phyloP scores from a whole-genome alignment of 1,140 invertebrate species.

The Papilio xuthus region DNA sequence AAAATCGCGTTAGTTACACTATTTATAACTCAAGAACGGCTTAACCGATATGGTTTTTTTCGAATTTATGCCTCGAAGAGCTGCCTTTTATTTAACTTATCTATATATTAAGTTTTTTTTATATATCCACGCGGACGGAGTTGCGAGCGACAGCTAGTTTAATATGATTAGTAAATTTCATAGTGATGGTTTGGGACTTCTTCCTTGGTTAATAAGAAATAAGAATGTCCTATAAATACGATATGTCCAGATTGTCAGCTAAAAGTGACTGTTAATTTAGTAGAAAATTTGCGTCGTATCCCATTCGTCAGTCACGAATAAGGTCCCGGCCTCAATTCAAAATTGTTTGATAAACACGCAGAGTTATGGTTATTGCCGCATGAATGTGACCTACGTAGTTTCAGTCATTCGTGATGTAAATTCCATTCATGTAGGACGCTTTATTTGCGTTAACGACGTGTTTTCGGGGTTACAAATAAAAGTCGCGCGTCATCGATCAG shows the following conservation, averaged over 20 bases:
- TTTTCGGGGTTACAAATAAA: conserved; percentile 31
- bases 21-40: too few relatives aligned
- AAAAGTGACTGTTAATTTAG: not conserved
- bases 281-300: not conserved
- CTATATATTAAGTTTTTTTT: too few relatives aligned
- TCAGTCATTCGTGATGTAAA: conserved; percentile 35
- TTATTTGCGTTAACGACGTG: conserved; percentile 25
- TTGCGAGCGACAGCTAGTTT: too few relatives aligned
- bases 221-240: too few relatives aligned
- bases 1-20: too few relatives aligned
- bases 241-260: not conserved
- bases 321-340: conserved; percentile 23
- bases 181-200: too few relatives aligned
- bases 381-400: conserved; percentile 33
- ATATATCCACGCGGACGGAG: too few relatives aligned
- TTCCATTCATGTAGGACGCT: conserved; percentile 36
- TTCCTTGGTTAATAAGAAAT: too few relatives aligned
- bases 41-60: too few relatives aligned
- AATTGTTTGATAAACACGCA: conserved; percentile 34
- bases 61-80: too few relatives aligned
- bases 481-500: conserved; percentile 28
- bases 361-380: conserved; percentile 33
- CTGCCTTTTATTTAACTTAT: too few relatives aligned
- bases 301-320: conserved; percentile 14
- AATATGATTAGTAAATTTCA: too few relatives aligned